Evolutionary conservation across 2,113 vertebrate species (phyloP).

Genomic region (Beaufortia kweichowensis): DNA sequence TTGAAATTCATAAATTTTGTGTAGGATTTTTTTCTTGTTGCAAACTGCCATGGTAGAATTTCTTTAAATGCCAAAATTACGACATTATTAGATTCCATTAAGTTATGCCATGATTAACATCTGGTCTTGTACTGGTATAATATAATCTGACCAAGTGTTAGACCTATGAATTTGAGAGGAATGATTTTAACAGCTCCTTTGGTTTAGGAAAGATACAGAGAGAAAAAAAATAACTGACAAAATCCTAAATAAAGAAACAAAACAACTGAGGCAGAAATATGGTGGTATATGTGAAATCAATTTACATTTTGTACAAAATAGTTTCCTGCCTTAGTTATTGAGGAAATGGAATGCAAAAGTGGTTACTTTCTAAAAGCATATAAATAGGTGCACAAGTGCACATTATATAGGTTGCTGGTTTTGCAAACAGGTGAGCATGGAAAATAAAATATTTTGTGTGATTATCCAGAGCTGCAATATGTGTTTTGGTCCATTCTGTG

Average conservation of each 20-base stretch:
- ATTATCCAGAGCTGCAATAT: constrained; percentile 42
- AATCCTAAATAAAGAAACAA: background rate
- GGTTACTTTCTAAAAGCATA: background rate
- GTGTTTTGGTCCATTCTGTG: constrained; percentile 19
- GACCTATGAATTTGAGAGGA: background rate
- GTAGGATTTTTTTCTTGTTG: too few species aligned
- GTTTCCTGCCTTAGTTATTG: constrained; percentile 10
- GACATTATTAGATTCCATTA: too few species aligned
- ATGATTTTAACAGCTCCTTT: background rate
- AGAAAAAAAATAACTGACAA: too few species aligned
- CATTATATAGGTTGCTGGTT: constrained; percentile 43
- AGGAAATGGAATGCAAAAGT: constrained; percentile 21
- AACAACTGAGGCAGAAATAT: constrained; percentile 55
- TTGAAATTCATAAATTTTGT: too few species aligned
- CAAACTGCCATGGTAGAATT: background rate
- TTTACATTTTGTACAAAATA: constrained; percentile 55
- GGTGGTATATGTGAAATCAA: constrained; percentile 24
- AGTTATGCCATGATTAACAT: background rate
- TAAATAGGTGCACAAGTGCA: background rate
- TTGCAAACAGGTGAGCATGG: too few species aligned
- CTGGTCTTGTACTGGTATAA: background rate
- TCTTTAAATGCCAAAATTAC: constrained; percentile 14
- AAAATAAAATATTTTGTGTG: background rate
- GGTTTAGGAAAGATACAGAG: background rate
- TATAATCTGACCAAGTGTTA: background rate